These are phyloP conservation scores for Xiphophorus maculatus DNA, from an alignment of 2,113 vertebrate genomes.

Conservation along the genomic window DNA sequence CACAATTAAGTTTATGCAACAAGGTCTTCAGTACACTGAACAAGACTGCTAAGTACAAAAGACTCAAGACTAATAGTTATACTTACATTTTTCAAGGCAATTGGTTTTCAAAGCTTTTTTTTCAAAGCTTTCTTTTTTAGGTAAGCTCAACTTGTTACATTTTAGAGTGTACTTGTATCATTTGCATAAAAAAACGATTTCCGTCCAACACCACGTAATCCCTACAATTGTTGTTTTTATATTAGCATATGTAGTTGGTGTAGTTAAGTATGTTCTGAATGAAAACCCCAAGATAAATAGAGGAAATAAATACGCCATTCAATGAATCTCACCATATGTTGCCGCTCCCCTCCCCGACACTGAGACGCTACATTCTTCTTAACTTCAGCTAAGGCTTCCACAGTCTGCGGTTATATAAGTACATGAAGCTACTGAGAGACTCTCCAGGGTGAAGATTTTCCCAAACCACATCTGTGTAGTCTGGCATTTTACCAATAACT, in stretches of 20 bases:
- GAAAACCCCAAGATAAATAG: not conserved
- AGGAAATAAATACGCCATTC: not conserved
- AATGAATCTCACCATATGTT: constrained; percentile 1
- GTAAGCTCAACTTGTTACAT: not conserved
- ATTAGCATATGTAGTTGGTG: not conserved
- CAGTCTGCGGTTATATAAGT: constrained; percentile 46
- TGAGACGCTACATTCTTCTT: constrained; percentile 33
- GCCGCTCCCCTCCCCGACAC: not conserved
- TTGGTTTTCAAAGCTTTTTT: not conserved
- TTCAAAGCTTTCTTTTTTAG: not conserved
- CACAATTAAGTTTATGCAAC: not conserved
- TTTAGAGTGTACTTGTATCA: not conserved
- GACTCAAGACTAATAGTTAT: not conserved
- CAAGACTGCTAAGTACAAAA: not conserved
- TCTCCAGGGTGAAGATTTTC: constrained; percentile 50
- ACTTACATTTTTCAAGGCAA: not conserved
- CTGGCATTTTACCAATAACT: constrained; percentile 64
- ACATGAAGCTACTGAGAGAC: constrained; percentile 61
- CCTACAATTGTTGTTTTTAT: constrained; percentile 4
- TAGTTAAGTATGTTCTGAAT: not conserved
- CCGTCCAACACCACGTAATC: not conserved
- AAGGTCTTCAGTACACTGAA: not conserved
- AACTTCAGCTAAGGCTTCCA: constrained; percentile 27
- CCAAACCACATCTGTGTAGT: constrained; percentile 54
- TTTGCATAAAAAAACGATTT: not conserved